Evolutionary conservation across 1,140 invertebrate genomes (phyloP), one percentile per base, ranked within the genome.

Genomic region (Apis laboriosa): DNA sequence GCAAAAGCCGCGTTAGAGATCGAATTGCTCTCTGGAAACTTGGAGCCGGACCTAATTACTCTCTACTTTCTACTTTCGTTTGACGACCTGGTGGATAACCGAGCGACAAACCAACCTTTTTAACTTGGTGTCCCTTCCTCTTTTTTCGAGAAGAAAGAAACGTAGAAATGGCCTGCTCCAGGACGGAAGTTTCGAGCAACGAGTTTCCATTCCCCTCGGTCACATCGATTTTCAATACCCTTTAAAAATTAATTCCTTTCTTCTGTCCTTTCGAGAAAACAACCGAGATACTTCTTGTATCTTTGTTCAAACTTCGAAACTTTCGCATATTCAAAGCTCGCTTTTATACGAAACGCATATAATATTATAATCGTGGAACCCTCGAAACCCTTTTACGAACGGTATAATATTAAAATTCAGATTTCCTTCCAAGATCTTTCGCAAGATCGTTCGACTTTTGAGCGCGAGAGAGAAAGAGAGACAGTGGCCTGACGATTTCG

Each of bases 241-340:
- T 60, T 74, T 61, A 74, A 60, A 74, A 74, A 74, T 58, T 74
- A 74, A 74, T 74, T 74, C 60, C 55, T 60, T 43, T 12, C 34
- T 49, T 34, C 34, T 43, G 56, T 49, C 9, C 15, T 8, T 24
- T 13, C 34, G 34, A 43, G 56, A 8, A 24, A 60, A n/a, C 72
- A 49, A 34, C 4, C 13, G 55, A 73, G 28, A 43, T 7, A 7
- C n/a, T 34, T 3, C 8, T 28, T 8, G 15, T 34, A 0, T 1
- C 13, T 60, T 13, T n/a, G 68, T 13, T 60, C 21, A 5, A 15
- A 13, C 7, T 17, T 28, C 2, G 34, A 4, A 34, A 34, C 34
- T 34, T 34, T 34, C 34, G 34, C 34, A 43, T 43, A 43, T 43
- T 43, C 34, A 43, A 43, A 43, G 0, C 34, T 43, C 34, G 34